Evolutionary conservation across 2,888 invertebrate genomes (phyloP).

Genomic region (Drosophila parthenogenetica): DNA sequence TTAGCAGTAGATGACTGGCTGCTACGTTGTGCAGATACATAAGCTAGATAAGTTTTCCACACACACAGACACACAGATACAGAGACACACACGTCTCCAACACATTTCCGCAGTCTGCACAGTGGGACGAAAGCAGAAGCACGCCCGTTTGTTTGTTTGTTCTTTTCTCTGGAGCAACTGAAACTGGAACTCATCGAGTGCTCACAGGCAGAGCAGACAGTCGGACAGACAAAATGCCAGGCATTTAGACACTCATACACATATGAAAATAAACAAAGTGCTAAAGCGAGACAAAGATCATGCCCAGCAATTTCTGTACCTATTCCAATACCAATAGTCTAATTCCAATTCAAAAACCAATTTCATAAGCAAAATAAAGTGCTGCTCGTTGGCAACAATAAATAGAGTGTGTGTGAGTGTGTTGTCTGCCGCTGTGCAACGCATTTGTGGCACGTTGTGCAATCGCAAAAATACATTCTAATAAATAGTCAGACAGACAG

Average conservation of each 20-base stretch:
- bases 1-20: conserved; percentile 27
- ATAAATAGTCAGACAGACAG: conserved; percentile 58
- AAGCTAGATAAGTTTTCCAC: conserved; percentile 56
- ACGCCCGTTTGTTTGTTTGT: conserved; percentile 52
- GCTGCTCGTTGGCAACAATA: conserved; percentile 51
- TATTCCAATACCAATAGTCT: conserved; percentile 4
- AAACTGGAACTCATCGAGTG: conserved; percentile 30
- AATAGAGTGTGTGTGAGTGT: conserved; percentile 34
- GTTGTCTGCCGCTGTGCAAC: conserved; percentile 25
- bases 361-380: conserved; percentile 35
- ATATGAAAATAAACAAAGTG: conserved; percentile 45
- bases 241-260: conserved; percentile 30
- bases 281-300: conserved; percentile 6
- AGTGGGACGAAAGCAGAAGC: conserved; percentile 63
- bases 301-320: conserved; percentile 17
- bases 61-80: background rate
- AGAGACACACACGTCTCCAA: conserved; percentile 17
- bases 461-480: conserved; percentile 69
- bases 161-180: conserved; percentile 35
- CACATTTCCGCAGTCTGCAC: conserved; percentile 71
- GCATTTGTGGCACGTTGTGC: conserved; percentile 42
- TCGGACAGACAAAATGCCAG: conserved; percentile 49
- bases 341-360: conserved; percentile 19
- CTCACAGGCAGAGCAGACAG: conserved; percentile 16
- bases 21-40: conserved; percentile 54